Evolutionary conservation across 2,113 vertebrate genomes (phyloP).

Genomic region (Emberiza fucata): DNA sequence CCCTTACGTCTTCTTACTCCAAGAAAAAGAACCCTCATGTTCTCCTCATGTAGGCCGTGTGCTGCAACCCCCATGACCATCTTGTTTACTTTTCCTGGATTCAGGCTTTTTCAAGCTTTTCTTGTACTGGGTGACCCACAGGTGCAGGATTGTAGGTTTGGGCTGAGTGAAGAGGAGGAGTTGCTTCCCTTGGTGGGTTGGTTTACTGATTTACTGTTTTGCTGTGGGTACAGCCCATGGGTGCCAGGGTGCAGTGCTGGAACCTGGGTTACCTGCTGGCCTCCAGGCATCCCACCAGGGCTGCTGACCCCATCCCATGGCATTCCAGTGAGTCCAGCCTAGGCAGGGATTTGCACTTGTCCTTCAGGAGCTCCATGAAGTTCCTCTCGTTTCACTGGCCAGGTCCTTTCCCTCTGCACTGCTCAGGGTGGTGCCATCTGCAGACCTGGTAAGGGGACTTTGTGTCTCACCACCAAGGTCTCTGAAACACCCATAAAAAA

Average conservation of each 20-base stretch:
- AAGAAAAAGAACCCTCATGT: background rate
- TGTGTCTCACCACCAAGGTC: background rate
- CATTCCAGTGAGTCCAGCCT: background rate
- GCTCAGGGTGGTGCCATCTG: background rate
- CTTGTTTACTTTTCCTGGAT: background rate
- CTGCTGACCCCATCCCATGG: background rate
- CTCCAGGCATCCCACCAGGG: background rate
- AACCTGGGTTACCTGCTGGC: background rate
- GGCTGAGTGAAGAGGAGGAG: background rate
- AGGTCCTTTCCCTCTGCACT: background rate
- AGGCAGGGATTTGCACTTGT: background rate
- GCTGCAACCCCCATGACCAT: background rate
- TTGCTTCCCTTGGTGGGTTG: background rate
- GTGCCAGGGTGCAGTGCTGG: background rate
- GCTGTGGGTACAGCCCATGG: background rate
- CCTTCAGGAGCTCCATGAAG: background rate
- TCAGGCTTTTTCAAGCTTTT: background rate
- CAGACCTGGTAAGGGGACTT: background rate
- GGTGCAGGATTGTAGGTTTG: background rate
- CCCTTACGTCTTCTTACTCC: background rate
- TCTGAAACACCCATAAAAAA: background rate
- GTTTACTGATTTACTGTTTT: background rate
- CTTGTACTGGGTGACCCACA: background rate
- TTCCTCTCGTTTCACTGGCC: background rate
- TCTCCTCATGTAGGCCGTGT: background rate